Base-by-base conservation (phyloP, 2,797 vertebrate species). In the Hemibagrus guttatus region DNA sequence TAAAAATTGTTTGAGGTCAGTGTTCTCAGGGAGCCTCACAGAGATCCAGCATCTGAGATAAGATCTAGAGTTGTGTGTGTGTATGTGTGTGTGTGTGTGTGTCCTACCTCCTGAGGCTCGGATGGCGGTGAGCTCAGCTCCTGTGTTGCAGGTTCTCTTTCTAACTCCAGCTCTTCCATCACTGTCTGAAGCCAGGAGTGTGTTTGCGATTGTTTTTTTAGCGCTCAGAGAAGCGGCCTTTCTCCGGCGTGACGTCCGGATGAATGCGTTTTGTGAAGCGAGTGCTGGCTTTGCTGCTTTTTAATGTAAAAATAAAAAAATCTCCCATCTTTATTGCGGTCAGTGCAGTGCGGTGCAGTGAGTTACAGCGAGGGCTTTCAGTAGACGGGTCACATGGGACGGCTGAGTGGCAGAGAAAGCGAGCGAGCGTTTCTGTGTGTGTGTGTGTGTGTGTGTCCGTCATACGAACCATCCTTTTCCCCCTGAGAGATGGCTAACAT, bases 251-350 rank as follows among this genome's bases (percentile, higher is more conserved):
- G 49, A n/a, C 9, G 35, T 14, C 6, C 8, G 13, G n/a, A 52
- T 61, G 9, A 71, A 83, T n/a, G 35, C 1, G 59, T 31, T 46
- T 16, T 46, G 31, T 42, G 46, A 75, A 23, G 80, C 26, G 12
- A 68, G 35, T 28, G 12, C 59, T 17, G 63, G 4, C 72, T 76
- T 84, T 63, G 21, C 68, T 66, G 80, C 26, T 54, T 83, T 82
- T 85, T 82, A 35, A n/a, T 69, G 52, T 26, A 61, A 17, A 4
- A 75, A 26, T 35, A 90, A 93, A 90, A 89, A 89, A 74, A 83
- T 89, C 90, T 92, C 90, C 91, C 93, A 91, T 91, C 89, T 93
- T 91, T 93, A 92, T 89, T 87, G 81, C 91, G 92, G 91, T 88
- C 54, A 56, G 74, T 76, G 92, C 81, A 78, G 90, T 89, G 91